Conservation (phyloP, 1,140 invertebrate genomes). For the Ooceraea biroi region DNA sequence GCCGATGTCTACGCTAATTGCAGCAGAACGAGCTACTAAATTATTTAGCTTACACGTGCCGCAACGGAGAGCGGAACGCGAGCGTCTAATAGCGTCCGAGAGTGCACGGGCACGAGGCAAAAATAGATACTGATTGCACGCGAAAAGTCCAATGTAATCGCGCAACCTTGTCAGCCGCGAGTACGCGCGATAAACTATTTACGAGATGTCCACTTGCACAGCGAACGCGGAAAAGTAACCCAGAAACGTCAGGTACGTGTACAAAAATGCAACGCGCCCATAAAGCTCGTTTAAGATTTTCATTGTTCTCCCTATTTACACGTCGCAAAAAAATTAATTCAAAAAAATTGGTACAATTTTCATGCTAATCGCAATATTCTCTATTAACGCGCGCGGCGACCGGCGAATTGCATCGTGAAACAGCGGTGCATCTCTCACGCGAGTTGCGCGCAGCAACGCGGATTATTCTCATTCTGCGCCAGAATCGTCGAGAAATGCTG, state of each 20-base stretch:
- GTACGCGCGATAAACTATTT: neutral
- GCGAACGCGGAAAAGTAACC: slow-evolving; percentile 12
- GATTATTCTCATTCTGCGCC: neutral
- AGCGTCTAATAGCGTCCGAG: slow-evolving; percentile 45
- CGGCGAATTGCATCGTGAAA: neutral
- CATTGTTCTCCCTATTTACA: neutral
- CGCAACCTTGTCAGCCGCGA: slow-evolving; percentile 13
- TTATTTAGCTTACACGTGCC: slow-evolving; percentile 68
- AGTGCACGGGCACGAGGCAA: slow-evolving; percentile 20
- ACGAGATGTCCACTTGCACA: neutral
- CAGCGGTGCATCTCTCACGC: neutral
- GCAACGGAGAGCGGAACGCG: neutral
- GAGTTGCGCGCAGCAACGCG: too few relatives aligned
- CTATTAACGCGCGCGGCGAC: neutral
- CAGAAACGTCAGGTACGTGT: neutral
- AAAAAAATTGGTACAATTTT: slow-evolving; percentile 1
- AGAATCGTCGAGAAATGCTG: neutral
- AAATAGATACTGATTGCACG: slow-evolving; percentile 65
- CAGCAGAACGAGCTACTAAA: slow-evolving; percentile 62
- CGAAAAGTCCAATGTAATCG: slow-evolving; percentile 48
- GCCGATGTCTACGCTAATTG: slow-evolving; percentile 66
- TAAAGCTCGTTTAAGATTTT: neutral
- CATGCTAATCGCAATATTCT: neutral
- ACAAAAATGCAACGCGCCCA: neutral
- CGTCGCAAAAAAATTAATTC: neutral